Evolutionary conservation across 2,797 vertebrate species (phyloP), one percentile per base, ranked within the genome.

Genomic region (Darevskia mixta): DNA sequence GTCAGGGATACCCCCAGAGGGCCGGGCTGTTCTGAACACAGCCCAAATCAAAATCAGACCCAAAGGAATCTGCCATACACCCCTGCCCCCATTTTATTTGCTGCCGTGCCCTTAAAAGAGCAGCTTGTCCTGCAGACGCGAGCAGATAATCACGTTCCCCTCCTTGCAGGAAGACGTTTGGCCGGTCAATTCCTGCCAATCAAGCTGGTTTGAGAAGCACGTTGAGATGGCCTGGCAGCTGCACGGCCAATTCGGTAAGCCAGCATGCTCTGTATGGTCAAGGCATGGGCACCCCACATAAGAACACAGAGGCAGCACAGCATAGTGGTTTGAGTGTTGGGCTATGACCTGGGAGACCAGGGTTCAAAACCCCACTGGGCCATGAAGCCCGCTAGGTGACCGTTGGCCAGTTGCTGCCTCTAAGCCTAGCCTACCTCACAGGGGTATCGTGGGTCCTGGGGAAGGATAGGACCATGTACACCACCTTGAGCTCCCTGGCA

Each of bases 171-270:
- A 43, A 78, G 27, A 29, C 27, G 5, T 11, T 7, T 49, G 5
- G 2, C 45, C 5, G 6, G 25, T 29, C 10, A 11, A n/a, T 49
- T 73, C 32, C 32, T 35, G 32, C 72, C 20, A 75, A 3, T 41
- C 72, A 20, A 25, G 73, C 73, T 11, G 73, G 8, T 76, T 27
- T 49, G 18, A n/a, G 75, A 45, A 41, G 1, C 45, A 49, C 3
- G 32, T 5, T 4, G 15, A 15, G 18, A 3, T 5, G 29, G 79
- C 45, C n/a, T 3, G 11, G 55, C 3, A n/a, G 1, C 27, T 32
- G 15, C 1, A 7, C 6, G 1, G 3, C 6, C 27, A 1, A 6
- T 15, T 49, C 2, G 1, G 29, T 25, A 45, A 78, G 10, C 5
- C 4, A 1, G 23, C 79, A 27, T 17, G 35, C 25, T 38, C 79